Conservation (phyloP, 2,888 invertebrate species). For the Malthinus flaveolus region DNA sequence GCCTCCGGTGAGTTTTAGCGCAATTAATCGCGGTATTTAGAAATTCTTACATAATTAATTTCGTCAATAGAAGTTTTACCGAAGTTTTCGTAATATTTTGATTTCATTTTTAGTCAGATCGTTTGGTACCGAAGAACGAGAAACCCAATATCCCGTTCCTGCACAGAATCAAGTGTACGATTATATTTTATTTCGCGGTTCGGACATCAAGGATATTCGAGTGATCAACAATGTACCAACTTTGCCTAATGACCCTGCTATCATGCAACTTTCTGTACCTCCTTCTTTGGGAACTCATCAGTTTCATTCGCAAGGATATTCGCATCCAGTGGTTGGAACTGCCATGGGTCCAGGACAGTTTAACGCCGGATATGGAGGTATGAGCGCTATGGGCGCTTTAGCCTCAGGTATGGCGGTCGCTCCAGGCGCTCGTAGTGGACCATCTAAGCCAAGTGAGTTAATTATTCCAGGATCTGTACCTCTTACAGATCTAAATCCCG, state of each 20-base stretch:
- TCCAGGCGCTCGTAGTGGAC: constrained; percentile 47
- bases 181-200: constrained; percentile 96
- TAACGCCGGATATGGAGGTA: constrained; percentile 57
- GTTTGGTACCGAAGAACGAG: constrained; percentile 98
- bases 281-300: constrained; percentile 67
- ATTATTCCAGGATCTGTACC: constrained; percentile 47
- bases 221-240: constrained; percentile 88
- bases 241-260: constrained; percentile 96
- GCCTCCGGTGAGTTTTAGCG: constrained; percentile 86
- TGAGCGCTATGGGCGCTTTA: constrained; percentile 54
- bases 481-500: constrained; percentile 52
- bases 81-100: background rate
- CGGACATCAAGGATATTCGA: constrained; percentile 98
- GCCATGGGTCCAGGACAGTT: constrained; percentile 58
- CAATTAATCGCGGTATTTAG: background rate
- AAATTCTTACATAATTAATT: background rate
- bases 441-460: constrained; percentile 66
- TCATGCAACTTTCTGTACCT: constrained; percentile 86
- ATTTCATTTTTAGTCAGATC: constrained; percentile 83
- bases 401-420: constrained; percentile 58
- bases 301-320: constrained; percentile 69
- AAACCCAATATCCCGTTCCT: constrained; percentile 92
- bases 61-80: background rate
- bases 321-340: constrained; percentile 72
- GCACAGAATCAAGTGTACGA: constrained; percentile 98